Evolutionary conservation across 2,113 vertebrate genomes (phyloP).

Genomic region (Zosterops pallidus): DNA sequence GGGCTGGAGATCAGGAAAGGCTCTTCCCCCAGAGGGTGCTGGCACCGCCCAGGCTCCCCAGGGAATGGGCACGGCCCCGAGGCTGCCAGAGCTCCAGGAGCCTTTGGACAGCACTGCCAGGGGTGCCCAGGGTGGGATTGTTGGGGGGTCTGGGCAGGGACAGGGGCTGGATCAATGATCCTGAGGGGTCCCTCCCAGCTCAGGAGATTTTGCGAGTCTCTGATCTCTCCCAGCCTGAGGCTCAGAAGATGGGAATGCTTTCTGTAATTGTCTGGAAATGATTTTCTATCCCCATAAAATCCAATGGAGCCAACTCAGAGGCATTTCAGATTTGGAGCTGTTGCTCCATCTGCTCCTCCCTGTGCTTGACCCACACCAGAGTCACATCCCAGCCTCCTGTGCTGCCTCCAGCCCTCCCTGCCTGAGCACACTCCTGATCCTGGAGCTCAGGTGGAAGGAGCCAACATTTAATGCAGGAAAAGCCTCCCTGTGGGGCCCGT

Average conservation of each 20-base stretch:
- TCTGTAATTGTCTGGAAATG: background rate
- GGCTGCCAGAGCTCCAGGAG: background rate
- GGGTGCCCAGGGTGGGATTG: background rate
- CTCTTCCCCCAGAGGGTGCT: background rate
- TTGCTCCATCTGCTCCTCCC: background rate
- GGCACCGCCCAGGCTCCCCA: background rate
- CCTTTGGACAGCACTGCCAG: background rate
- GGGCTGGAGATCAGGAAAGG: background rate
- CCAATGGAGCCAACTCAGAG: background rate
- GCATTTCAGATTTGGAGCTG: background rate
- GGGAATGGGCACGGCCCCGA: background rate
- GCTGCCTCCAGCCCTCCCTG: background rate
- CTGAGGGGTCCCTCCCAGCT: fast-evolving
- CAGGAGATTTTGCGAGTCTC: background rate
- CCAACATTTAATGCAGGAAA: background rate
- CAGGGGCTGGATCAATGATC: fast-evolving
- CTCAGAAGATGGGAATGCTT: background rate
- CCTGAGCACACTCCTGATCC: fast-evolving
- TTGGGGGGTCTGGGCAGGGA: background rate
- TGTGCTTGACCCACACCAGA: background rate
- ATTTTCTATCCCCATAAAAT: background rate
- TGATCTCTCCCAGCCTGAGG: background rate
- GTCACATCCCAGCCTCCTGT: background rate
- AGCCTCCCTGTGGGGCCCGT: background rate
- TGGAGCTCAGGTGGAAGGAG: background rate